Conservation (phyloP, 2,113 vertebrate species). For the Girardinichthys multiradiatus region DNA sequence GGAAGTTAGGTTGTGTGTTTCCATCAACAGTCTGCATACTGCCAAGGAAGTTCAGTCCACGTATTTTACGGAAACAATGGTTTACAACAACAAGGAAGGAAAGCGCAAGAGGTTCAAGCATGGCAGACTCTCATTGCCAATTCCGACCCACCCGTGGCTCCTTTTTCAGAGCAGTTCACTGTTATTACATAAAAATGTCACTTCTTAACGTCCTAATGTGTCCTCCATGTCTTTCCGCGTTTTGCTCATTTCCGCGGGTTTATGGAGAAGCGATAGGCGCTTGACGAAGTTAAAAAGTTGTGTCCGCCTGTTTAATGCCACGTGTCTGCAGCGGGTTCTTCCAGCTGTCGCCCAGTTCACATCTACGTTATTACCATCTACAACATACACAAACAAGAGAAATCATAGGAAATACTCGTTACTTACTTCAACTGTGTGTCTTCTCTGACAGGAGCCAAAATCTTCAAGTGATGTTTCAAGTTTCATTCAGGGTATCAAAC, state of each 20-base stretch:
- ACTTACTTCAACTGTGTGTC: conserved; percentile 56
- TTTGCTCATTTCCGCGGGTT: neutral
- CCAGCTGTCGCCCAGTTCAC: neutral
- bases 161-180: neutral
- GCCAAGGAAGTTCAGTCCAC: neutral
- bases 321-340: conserved; percentile 32
- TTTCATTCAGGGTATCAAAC: neutral
- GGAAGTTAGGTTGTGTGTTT: neutral
- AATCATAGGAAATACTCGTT: neutral
- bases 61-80: neutral
- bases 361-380: neutral
- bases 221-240: no score
- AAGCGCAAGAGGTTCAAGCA: neutral
- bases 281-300: neutral
- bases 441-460: conserved; percentile 17
- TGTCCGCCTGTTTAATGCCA: conserved; percentile 20
- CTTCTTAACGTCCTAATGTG: neutral
- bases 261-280: neutral
- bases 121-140: neutral
- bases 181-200: no score
- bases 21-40: neutral
- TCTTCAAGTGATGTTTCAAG: neutral
- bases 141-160: neutral
- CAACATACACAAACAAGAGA: neutral
- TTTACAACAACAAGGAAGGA: neutral